These are phyloP conservation scores for Erpornis zantholeuca DNA, from an alignment of 2,113 vertebrate genomes.

Conservation along the genomic window DNA sequence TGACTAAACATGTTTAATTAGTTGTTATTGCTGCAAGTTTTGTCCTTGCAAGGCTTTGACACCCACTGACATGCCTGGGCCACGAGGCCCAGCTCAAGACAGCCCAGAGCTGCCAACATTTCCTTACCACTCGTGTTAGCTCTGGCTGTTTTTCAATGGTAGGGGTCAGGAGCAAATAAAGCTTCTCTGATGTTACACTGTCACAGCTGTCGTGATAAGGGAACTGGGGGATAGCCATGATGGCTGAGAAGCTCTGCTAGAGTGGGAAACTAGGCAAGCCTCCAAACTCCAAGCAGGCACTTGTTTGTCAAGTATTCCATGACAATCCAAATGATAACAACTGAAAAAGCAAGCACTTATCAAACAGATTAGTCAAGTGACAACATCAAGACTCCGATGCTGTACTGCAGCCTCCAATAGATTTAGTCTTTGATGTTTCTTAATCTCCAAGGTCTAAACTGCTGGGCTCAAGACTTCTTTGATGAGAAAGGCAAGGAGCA, in stretches of 20 bases:
- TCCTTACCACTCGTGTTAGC: neutral
- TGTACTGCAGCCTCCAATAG: rapidly evolving
- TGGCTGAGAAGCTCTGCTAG: neutral
- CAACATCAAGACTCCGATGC: rapidly evolving
- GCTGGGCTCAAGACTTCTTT: neutral
- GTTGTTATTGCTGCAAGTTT: neutral
- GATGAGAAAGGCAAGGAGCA: neutral
- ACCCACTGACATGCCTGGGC: neutral
- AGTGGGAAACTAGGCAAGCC: neutral
- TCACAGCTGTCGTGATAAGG: neutral
- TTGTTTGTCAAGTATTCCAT: neutral
- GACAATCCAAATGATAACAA: neutral
- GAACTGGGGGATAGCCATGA: neutral
- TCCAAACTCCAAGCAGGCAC: neutral
- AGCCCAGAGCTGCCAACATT: neutral
- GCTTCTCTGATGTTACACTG: neutral
- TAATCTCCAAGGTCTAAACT: neutral
- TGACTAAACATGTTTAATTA: neutral
- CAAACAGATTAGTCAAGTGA: neutral
- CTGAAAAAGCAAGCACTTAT: neutral
- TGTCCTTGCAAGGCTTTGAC: neutral
- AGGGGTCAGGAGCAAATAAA: neutral
- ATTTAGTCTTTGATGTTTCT: neutral
- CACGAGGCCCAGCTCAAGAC: neutral
- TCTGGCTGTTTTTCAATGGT: neutral